These are phyloP conservation scores for Alosa sapidissima DNA, from an alignment of 2,797 vertebrate species.

Conservation along the genomic window DNA sequence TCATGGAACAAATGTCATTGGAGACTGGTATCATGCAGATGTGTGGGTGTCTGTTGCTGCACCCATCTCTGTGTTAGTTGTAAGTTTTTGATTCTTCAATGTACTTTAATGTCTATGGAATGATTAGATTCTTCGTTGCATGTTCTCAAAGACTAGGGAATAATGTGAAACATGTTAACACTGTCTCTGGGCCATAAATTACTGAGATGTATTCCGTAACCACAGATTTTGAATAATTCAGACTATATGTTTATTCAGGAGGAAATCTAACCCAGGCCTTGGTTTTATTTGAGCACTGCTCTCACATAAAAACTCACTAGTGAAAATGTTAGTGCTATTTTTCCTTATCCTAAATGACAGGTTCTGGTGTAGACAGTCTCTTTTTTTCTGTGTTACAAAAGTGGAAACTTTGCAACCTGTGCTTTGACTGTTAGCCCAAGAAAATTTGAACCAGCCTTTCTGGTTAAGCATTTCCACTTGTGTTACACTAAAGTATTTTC, in stretches of 20 bases:
- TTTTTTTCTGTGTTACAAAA: conserved; percentile 15
- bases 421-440: conserved; percentile 28
- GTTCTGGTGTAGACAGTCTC: conserved; percentile 20
- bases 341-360: conserved; percentile 39
- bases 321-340: conserved; percentile 35
- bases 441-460: neutral
- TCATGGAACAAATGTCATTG: neutral
- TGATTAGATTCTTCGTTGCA: neutral
- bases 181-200: neutral
- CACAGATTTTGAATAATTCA: neutral
- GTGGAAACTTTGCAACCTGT: conserved; percentile 10
- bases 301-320: conserved; percentile 17
- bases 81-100: neutral
- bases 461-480: conserved; percentile 20
- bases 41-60: neutral
- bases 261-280: neutral
- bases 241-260: neutral
- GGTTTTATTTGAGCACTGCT: neutral
- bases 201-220: neutral
- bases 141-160: neutral
- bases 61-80: neutral
- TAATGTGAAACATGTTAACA: neutral
- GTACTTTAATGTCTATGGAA: neutral
- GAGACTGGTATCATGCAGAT: neutral
- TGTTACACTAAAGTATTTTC: neutral